phyloP scores from a whole-genome alignment of 1,140 invertebrate species.

The Lordiphosa mommai region DNA sequence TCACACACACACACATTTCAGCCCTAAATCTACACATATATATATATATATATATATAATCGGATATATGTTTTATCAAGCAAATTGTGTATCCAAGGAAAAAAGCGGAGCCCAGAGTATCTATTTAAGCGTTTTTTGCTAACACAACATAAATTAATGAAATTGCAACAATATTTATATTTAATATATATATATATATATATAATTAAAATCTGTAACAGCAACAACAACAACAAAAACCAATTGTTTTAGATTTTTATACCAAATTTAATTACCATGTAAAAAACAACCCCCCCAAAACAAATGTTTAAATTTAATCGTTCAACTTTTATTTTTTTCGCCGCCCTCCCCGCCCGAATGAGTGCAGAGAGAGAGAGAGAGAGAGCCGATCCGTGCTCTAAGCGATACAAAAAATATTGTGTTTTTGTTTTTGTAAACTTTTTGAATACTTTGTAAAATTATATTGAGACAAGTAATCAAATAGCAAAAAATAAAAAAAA shows the following conservation, averaged over 20 bases:
- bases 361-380: too few species aligned
- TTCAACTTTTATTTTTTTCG: conserved; percentile 33
- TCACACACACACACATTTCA: too few species aligned
- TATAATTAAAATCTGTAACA: conserved; percentile 28
- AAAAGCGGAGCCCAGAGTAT: background rate
- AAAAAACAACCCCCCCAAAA: conserved; percentile 40
- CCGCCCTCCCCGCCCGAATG: background rate
- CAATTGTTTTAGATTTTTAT: conserved; percentile 70
- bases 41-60: too few species aligned
- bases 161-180: conserved; percentile 51
- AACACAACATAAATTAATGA: conserved; percentile 62
- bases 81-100: background rate
- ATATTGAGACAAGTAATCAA: conserved; percentile 53
- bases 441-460: conserved; percentile 38
- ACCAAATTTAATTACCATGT: conserved; percentile 65
- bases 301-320: background rate
- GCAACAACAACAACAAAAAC: conserved; percentile 8
- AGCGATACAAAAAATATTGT: background rate
- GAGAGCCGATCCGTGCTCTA: background rate
- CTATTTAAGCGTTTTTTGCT: conserved; percentile 63
- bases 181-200: conserved; percentile 28
- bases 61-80: background rate
- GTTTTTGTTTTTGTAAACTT: conserved; percentile 28
- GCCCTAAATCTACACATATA: too few species aligned
- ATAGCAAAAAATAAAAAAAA: conserved; percentile 42